Base-by-base conservation (phyloP, 2,888 invertebrate species). In the Monopis laevigella region DNA sequence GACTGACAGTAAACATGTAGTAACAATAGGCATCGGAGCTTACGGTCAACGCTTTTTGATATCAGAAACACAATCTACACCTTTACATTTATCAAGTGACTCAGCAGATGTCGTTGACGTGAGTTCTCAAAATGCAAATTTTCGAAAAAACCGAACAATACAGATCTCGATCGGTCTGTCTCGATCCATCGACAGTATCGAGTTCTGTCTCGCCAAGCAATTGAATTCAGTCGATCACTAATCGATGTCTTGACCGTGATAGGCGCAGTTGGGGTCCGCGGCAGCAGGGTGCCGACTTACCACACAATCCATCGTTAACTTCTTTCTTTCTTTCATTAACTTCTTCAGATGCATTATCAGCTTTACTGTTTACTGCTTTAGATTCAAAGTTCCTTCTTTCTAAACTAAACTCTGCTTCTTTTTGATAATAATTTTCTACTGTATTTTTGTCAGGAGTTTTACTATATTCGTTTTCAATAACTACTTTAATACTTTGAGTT, bases 231-330 rank as follows among this genome's bases (percentile, higher is more conserved):
- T 78, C 77, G 78, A 80, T 78, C 80, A 77, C 80, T 80, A 80
- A 80, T 80, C 80, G 80, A 78, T 78, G 80, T 78, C 73, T 78
- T 75, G 80, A 72, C 77, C 75, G 78, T 74, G 80, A 80, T 78
- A 77, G 72, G 68, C 78, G 57, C 80, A 59, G 78, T 77, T 63
- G 77, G 78, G 74, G 78, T 60, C 75, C 80, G 49, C 75, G 77
- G 72, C 78, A 69, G 78, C 75, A 77, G 80, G 80, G 77, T 77
- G 80, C 80, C 77, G 78, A 72, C 78, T 78, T 77, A 78, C 80
- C 78, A 78, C 80, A 80, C 80, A 80, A 80, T 78, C 80, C 80
- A 80, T 78, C 80, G 80, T 80, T 80, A 80, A 73, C 78, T 77
- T 75, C 73, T 75, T 75, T 75, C 75, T 69, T 71, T 67, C 68